Evolutionary conservation across 2,797 vertebrate genomes (phyloP).

Genomic region (Molossus alvarezi): DNA sequence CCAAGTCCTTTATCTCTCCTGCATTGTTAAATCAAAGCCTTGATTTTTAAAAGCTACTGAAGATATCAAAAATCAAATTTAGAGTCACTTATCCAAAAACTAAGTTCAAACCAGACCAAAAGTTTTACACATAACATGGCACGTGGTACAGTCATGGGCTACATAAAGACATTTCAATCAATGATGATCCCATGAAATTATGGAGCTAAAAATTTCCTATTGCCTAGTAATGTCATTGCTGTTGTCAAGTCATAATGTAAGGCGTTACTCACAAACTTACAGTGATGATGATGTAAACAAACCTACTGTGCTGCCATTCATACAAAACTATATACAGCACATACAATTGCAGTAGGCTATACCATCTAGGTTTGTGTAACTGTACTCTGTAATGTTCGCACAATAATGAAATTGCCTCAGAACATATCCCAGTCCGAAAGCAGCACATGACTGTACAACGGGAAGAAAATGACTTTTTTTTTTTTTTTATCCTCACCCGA

Average conservation of each 20-base stretch:
- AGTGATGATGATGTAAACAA: neutral
- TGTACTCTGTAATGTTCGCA: neutral
- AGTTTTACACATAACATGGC: neutral
- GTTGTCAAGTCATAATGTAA: neutral
- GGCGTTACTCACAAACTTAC: neutral
- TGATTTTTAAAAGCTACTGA: constrained; percentile 55
- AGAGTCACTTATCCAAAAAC: constrained; percentile 51
- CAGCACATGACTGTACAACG: neutral
- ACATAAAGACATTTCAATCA: neutral
- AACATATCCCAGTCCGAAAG: neutral
- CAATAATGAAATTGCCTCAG: neutral
- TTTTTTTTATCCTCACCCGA: no score
- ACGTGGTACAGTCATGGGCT: neutral
- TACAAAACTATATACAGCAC: neutral
- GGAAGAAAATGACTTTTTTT: constrained; percentile 36
- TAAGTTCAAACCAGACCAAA: neutral
- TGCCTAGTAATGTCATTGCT: neutral
- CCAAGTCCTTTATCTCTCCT: neutral
- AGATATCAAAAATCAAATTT: constrained; percentile 66
- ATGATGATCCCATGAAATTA: neutral
- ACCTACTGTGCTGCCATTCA: neutral
- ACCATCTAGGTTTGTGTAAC: neutral
- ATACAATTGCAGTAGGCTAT: neutral
- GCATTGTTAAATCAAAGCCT: constrained; percentile 23
- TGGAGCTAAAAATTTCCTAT: neutral